Conservation (phyloP, 2,888 invertebrate species). For the Heteromurus nitidus region DNA sequence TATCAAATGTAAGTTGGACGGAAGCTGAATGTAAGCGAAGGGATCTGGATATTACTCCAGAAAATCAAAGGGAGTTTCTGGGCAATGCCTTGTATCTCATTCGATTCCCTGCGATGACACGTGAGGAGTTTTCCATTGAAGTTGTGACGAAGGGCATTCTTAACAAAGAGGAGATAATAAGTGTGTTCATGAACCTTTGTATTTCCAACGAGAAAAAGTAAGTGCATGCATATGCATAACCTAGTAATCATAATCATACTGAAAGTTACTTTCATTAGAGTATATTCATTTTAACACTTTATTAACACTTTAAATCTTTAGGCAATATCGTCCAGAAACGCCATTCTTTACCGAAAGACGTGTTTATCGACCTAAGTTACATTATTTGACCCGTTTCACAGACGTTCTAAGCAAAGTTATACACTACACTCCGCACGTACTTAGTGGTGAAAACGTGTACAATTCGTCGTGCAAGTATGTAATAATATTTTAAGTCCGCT, state of each 20-base stretch:
- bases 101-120: conserved; percentile 88
- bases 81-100: conserved; percentile 84
- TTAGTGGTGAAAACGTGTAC: conserved; percentile 66
- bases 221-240: too few species aligned
- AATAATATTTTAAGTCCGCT: too few species aligned
- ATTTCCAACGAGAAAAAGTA: conserved; percentile 71
- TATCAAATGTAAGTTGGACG: conserved; percentile 81
- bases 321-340: conserved; percentile 69
- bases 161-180: conserved; percentile 85
- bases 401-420: conserved; percentile 72
- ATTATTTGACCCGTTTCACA: conserved; percentile 70
- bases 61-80: conserved; percentile 83
- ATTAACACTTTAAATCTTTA: too few species aligned
- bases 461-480: conserved; percentile 68
- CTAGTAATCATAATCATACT: too few species aligned
- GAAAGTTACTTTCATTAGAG: not conserved
- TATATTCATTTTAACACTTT: conserved; percentile 11
- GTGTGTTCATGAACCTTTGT: conserved; percentile 81
- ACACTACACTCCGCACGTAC: conserved; percentile 55
- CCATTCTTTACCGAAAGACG: conserved; percentile 70
- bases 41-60: conserved; percentile 81
- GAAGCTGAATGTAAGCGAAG: conserved; percentile 84
- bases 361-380: conserved; percentile 71
- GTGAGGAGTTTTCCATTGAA: conserved; percentile 88
- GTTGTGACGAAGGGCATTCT: conserved; percentile 85